Evolutionary conservation across 1,140 invertebrate genomes (phyloP), one percentile per base, ranked within the genome.

Genomic region (Drosophila santomea): DNA sequence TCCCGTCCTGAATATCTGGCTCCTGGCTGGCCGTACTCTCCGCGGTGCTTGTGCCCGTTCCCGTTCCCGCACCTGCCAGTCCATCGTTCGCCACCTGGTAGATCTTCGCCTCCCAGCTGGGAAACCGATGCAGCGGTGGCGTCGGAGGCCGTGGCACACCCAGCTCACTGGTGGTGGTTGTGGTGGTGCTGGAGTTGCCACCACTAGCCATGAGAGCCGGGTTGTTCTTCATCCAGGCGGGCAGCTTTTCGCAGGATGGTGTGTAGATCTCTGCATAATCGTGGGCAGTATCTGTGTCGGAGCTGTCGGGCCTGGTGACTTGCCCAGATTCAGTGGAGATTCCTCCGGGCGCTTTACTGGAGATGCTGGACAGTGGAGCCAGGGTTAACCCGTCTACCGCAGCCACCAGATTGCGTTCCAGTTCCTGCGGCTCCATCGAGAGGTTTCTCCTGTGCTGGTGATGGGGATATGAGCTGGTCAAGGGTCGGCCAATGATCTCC

Each of bases 261-360:
- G 97, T 98, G 82, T 98, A 98, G 66, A 98, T 98, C 93, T 98
- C 97, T 7, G 97, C 97, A 91, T 98, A 98, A 91, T 98, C 97
- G 88, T 98, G 97, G 3, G 96, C 94, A 8, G 96, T 95, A 86
- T 97, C 96, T 7, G 95, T 94, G 74, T 95, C 95, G 0, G 94
- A 95, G 45, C 94, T 94, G 60, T 94, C 94, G 3, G 94, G 94
- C 1, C 94, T 93, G 15, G 74, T 58, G 15, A 59, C 36, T 1
- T 41, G 25, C 1, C 25, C 35, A 89, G 93, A 39, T 85, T 93
- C 60, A 91, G 83, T 14, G 0, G 74, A 28, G 2, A 35, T 12
- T 63, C 93, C 93, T 68, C 50, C 45, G 63, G 93, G 93, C 61
- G 73, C 80, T 51, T 84, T 84, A 93, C 93, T 91, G 92, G 92